Evolutionary conservation across 2,113 vertebrate species (phyloP).

Genomic region (Platanista minor): DNA sequence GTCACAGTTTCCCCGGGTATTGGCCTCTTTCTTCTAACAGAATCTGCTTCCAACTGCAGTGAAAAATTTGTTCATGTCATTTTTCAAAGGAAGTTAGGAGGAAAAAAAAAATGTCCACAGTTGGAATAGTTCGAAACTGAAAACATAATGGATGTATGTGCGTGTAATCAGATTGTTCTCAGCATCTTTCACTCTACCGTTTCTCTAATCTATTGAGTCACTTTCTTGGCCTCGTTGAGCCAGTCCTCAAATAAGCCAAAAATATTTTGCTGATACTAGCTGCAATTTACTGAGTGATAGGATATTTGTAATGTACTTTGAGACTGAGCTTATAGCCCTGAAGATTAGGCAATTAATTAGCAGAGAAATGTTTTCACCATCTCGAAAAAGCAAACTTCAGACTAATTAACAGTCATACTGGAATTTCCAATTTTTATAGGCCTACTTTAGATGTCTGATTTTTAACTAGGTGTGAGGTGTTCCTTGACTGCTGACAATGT

Average conservation of each 20-base stretch:
- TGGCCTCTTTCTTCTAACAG: slow-evolving; percentile 55
- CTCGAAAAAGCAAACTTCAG: slow-evolving; percentile 21
- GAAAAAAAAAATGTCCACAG: not conserved
- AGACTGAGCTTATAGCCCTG: not conserved
- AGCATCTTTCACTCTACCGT: slow-evolving; percentile 46
- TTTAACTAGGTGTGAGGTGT: slow-evolving; percentile 34
- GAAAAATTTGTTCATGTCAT: slow-evolving; percentile 58
- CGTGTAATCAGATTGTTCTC: slow-evolving; percentile 51
- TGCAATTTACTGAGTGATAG: slow-evolving; percentile 70
- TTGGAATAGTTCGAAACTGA: slow-evolving; percentile 45
- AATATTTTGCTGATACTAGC: slow-evolving; percentile 64
- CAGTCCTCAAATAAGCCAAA: slow-evolving; percentile 51
- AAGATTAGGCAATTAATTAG: slow-evolving; percentile 45
- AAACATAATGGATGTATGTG: slow-evolving; percentile 11
- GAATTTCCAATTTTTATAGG: slow-evolving; percentile 15
- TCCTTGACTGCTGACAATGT: not conserved
- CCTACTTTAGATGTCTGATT: not conserved
- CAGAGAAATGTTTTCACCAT: slow-evolving; percentile 43
- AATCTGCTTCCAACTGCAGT: slow-evolving; percentile 62
- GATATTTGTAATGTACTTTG: slow-evolving; percentile 52
- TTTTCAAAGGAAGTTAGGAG: slow-evolving; percentile 60
- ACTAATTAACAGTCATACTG: not conserved
- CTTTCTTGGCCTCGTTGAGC: slow-evolving; percentile 53
- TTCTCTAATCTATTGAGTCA: slow-evolving; percentile 66
- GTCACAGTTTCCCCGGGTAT: slow-evolving; percentile 2